Evolutionary conservation across 2,113 vertebrate species (phyloP).

Genomic region (Hippocampus guttulatus): DNA sequence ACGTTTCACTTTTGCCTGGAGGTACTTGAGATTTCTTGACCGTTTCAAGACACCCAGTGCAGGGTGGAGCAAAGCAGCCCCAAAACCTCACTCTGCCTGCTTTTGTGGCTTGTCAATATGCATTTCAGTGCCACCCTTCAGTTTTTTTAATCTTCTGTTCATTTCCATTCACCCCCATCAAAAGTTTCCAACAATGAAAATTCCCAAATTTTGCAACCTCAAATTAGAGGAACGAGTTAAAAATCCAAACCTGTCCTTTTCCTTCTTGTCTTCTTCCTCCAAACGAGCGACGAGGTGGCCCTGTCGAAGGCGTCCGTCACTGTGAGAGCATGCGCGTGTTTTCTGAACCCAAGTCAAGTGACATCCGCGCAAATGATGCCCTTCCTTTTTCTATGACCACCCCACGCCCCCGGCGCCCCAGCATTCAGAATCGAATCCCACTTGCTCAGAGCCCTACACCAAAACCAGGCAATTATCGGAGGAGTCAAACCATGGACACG

Average conservation of each 20-base stretch:
- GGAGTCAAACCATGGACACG: slow-evolving; percentile 64
- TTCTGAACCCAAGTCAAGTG: slow-evolving; percentile 30
- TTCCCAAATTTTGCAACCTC: neutral
- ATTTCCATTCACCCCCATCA: neutral
- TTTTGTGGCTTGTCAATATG: no score
- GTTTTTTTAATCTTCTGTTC: neutral
- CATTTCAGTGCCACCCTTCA: no score
- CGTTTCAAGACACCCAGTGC: no score
- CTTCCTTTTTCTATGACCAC: neutral
- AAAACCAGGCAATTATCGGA: slow-evolving; percentile 66
- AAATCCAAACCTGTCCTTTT: neutral
- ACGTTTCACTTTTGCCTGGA: no score
- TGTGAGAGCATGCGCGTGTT: neutral
- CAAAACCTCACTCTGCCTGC: no score
- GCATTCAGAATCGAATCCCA: slow-evolving; percentile 29
- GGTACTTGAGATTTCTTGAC: no score
- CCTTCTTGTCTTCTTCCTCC: neutral
- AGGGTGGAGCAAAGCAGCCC: no score
- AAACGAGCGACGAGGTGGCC: neutral
- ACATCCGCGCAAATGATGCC: slow-evolving; percentile 33
- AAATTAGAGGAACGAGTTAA: neutral
- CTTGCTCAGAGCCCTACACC: slow-evolving; percentile 34
- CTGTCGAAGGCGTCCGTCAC: neutral
- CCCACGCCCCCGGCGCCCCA: no score
- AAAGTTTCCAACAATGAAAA: neutral